Percentiles rank a stretch among this genome's conserved stretches.
Conservation (phyloP, 1,140 invertebrate species). For the Tribolium madens region DNA sequence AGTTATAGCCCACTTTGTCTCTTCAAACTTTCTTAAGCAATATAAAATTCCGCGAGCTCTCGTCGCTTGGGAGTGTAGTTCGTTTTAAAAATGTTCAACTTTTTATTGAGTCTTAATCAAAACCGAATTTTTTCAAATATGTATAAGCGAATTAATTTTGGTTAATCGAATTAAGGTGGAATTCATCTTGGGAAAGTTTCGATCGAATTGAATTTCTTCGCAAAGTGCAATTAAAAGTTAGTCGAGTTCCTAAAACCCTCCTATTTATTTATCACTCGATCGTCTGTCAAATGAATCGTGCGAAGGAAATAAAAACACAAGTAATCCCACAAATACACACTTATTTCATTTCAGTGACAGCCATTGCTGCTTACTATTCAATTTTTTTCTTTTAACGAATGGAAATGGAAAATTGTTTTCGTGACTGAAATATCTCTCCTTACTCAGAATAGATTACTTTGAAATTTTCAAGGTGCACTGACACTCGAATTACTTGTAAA, state of each 20-base stretch:
- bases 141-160: too few species aligned
- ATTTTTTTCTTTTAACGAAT: conserved; percentile 14
- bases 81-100: not conserved
- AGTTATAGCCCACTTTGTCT: not conserved
- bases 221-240: conserved; percentile 35
- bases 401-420: conserved; percentile 21
- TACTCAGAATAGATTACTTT: conserved; percentile 9
- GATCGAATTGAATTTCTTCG: conserved; percentile 37
- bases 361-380: conserved; percentile 21
- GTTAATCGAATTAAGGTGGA: conserved; percentile 30
- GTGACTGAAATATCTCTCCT: conserved; percentile 2
- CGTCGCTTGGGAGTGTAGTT: not conserved
- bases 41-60: not conserved
- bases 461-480: not conserved
- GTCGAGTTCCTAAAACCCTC: not conserved
- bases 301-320: conserved; percentile 22
- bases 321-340: conserved; percentile 25
- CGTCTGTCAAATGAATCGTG: conserved; percentile 37
- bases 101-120: not conserved
- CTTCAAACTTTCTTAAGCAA: not conserved
- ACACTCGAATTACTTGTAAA: not conserved
- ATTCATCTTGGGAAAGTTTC: not conserved
- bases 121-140: too few species aligned
- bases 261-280: conserved; percentile 32
- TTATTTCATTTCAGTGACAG: conserved; percentile 12